These are phyloP conservation scores for Hippopotamyrus pictus DNA, from an alignment of 2,797 vertebrate genomes.

Conservation along the genomic window DNA sequence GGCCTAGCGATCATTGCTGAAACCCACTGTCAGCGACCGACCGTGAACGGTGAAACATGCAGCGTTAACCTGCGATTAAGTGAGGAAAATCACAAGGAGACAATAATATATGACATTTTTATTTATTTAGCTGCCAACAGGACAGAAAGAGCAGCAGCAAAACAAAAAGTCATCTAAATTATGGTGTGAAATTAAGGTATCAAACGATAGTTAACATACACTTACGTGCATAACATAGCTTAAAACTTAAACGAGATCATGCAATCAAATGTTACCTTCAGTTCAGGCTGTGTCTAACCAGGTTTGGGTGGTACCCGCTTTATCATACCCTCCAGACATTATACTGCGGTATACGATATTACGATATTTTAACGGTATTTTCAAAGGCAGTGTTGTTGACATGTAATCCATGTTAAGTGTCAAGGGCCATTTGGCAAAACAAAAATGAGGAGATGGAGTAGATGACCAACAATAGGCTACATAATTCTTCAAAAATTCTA, in stretches of 20 bases:
- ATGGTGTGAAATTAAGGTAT: not conserved
- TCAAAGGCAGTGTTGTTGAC: not conserved
- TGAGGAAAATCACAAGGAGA: not conserved
- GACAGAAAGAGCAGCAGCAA: not conserved
- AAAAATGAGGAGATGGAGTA: not conserved
- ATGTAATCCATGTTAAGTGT: not conserved
- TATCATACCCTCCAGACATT: not conserved
- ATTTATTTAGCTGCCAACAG: not conserved
- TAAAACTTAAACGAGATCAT: not conserved
- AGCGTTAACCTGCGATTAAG: not conserved
- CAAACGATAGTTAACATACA: not conserved
- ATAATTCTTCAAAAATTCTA: not conserved
- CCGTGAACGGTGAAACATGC: not conserved
- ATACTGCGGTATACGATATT: not conserved
- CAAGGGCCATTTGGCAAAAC: not conserved
- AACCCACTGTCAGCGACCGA: not conserved
- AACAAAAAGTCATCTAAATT: not conserved
- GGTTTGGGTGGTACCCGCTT: not conserved
- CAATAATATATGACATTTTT: not conserved
- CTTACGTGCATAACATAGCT: not conserved
- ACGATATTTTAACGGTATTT: not conserved
- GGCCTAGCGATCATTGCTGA: not conserved
- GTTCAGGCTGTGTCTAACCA: not conserved
- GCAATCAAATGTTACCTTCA: not conserved
- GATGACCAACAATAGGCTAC: not conserved